phyloP scores from a whole-genome alignment of 2,113 vertebrate genomes.

The Microcebus ravelobensis region DNA sequence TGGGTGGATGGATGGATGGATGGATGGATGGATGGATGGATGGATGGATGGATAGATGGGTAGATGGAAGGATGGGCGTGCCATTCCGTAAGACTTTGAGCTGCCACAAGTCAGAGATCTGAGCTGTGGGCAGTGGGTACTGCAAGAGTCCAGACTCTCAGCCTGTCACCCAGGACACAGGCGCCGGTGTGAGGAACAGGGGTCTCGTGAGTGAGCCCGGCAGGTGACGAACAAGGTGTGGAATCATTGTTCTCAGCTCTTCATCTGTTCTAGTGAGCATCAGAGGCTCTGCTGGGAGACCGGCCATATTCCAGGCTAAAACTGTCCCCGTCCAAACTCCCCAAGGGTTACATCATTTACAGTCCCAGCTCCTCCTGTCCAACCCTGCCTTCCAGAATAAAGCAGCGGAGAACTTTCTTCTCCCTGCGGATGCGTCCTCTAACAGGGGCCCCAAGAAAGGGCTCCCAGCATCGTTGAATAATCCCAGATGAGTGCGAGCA shows the following conservation, averaged over 20 bases:
- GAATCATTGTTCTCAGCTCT: neutral
- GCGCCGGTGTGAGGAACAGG: accelerated
- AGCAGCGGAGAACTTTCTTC: neutral
- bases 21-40: too few species aligned
- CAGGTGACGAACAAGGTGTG: too few species aligned
- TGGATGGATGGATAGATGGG: too few species aligned
- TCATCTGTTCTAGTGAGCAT: neutral
- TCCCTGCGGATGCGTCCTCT: neutral
- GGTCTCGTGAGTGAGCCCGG: neutral
- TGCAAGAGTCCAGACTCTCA: accelerated
- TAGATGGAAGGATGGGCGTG: accelerated
- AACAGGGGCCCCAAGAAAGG: neutral
- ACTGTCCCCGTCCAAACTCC: neutral
- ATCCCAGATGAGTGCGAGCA: conserved; percentile 11
- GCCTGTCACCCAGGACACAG: neutral
- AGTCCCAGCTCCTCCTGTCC: neutral
- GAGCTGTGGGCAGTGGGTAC: accelerated
- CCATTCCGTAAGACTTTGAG: too few species aligned
- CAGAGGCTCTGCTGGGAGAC: neutral
- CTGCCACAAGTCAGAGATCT: accelerated
- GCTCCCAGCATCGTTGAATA: conserved; percentile 64
- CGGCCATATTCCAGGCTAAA: too few species aligned
- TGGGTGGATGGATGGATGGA: too few species aligned
- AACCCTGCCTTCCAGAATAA: neutral
- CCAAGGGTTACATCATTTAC: neutral